These are phyloP conservation scores for Laterallus jamaicensis DNA, from an alignment of 2,113 vertebrate genomes.

Conservation along the genomic window DNA sequence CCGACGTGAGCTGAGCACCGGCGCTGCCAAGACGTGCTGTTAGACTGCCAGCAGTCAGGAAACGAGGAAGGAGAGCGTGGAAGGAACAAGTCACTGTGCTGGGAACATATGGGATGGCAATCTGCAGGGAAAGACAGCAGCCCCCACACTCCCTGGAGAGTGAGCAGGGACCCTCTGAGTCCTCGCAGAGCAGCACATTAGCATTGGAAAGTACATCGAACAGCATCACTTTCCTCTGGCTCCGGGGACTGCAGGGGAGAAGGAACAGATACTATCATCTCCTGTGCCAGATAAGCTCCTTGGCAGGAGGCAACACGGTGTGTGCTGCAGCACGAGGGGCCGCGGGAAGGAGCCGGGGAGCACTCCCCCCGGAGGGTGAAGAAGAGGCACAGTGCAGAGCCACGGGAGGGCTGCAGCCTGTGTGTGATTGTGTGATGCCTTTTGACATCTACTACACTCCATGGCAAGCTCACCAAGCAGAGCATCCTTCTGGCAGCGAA, in stretches of 20 bases:
- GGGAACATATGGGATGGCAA: slow-evolving; percentile 9
- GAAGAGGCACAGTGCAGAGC: background rate
- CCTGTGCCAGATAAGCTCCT: background rate
- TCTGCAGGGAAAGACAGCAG: background rate
- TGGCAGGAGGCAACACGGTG: background rate
- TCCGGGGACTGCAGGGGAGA: background rate
- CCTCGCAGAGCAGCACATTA: background rate
- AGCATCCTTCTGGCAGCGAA: background rate
- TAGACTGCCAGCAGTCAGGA: background rate
- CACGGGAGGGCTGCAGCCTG: background rate
- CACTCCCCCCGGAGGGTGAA: background rate
- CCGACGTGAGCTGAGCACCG: background rate
- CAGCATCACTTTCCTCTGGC: background rate
- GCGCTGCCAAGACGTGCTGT: background rate
- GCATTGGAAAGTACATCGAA: background rate
- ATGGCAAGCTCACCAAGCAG: background rate
- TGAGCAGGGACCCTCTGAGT: background rate
- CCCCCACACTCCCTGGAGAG: background rate
- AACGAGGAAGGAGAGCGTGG: background rate
- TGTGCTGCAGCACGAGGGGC: background rate
- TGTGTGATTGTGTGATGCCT: background rate
- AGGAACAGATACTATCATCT: background rate
- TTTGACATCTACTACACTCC: background rate
- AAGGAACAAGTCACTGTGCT: background rate
- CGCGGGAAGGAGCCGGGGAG: background rate